Conservation (phyloP, 2,888 invertebrate genomes). For the Chromoteleia sp. region DNA sequence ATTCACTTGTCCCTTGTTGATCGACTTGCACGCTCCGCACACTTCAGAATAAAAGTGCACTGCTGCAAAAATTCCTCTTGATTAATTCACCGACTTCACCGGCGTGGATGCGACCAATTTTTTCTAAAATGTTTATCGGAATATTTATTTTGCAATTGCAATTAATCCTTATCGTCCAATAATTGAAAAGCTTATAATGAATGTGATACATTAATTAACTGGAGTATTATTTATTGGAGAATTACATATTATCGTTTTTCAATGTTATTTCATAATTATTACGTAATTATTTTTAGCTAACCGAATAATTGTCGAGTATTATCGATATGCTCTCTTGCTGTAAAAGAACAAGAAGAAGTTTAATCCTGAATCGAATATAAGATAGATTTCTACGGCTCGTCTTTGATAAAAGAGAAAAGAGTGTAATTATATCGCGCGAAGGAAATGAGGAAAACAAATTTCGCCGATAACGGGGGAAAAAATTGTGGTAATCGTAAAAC, state of each 20-base stretch:
- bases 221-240: neutral
- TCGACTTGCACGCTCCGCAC: slow-evolving; percentile 46
- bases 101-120: neutral
- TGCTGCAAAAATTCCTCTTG: slow-evolving; percentile 32
- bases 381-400: neutral
- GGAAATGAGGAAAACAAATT: neutral
- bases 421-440: neutral
- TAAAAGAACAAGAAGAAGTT: neutral
- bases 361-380: neutral
- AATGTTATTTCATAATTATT: neutral
- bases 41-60: slow-evolving; percentile 30
- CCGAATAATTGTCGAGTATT: neutral
- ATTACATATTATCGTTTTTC: neutral
- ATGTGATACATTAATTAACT: too few species aligned
- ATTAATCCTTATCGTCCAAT: neutral
- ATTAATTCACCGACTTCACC: slow-evolving; percentile 19
- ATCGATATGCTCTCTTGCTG: too few species aligned
- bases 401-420: neutral
- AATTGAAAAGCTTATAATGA: neutral
- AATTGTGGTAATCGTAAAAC: neutral
- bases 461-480: neutral
- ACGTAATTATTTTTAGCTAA: neutral
- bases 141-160: neutral
- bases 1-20: slow-evolving; percentile 58
- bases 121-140: neutral